Base-by-base conservation (phyloP, 2,888 invertebrate species). In the Aricia artaxerxes region DNA sequence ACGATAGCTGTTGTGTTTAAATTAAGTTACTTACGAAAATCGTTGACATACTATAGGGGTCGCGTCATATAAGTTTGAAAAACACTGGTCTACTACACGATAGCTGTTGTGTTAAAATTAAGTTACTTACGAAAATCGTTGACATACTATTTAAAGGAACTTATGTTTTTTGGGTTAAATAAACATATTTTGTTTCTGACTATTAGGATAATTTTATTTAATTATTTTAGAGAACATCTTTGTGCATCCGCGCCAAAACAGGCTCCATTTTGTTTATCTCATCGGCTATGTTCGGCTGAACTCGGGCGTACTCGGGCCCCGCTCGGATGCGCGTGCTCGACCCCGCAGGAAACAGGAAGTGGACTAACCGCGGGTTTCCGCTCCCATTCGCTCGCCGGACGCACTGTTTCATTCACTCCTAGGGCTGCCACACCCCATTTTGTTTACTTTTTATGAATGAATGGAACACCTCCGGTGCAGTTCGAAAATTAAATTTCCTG, bases 271-370 rank as follows among this genome's bases (percentile, higher is more conserved):
- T 57, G 24, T 53, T 61, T 53, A 49, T 13, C 64, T 38, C 13
- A 49, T 85, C 85, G 84, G 81, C 53, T 53, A 73, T 40, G 57
- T 35, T 85, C 85, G 86, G 82, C 78, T 78, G 53, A 49, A 78
- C 53, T 88, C 87, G 88, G 84, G 80, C 73, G 77, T n/a, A 13
- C 75, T 88, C 90, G 91, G 85, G 83, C 81, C 86, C 85, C 87
- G 88, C 86, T 90, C 90, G 91, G 89, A 84, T 89, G 91, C 90
- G 90, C 90, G 91, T 87, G 89, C 88, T 88, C 91, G 89, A 90
- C 92, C 91, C 92, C 89, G 91, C 94, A 93, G 94, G 94, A 94
- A 93, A 94, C 94, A 93, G 94, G 94, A 94, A 94, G 94, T 94
- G 93, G 92, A 93, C 92, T 94, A 94, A 94, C 94, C 94, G 93